Conservation (phyloP, 2,797 vertebrate species). For the Megaceryle alcyon region DNA sequence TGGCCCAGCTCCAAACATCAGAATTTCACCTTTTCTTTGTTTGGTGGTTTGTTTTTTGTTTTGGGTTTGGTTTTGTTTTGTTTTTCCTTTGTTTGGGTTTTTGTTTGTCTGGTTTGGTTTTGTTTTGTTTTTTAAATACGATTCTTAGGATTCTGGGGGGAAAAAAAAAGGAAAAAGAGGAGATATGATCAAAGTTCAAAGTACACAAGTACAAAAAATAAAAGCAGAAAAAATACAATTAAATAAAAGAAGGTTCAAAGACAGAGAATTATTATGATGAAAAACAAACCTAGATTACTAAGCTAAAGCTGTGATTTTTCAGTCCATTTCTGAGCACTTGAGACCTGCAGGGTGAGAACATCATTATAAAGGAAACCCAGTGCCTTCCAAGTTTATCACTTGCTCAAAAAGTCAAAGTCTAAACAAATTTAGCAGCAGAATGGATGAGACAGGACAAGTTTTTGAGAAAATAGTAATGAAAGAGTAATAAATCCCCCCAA, state of each 20-base stretch:
- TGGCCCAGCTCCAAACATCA: background rate
- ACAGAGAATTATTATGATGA: background rate
- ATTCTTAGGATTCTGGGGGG: background rate
- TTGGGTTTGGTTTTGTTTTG: too few relatives aligned
- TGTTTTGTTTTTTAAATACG: background rate
- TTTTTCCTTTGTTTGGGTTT: too few relatives aligned
- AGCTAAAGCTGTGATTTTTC: background rate
- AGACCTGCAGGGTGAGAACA: background rate
- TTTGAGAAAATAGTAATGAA: background rate
- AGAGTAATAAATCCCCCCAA: background rate
- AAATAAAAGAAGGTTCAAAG: background rate
- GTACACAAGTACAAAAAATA: background rate
- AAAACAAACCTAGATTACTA: background rate
- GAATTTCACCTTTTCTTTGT: background rate
- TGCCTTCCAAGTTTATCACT: background rate
- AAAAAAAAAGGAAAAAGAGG: too few relatives aligned
- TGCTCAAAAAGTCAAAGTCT: background rate
- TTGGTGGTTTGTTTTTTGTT: too few relatives aligned
- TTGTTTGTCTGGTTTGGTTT: too few relatives aligned
- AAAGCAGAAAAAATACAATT: background rate
- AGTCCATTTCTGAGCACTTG: background rate
- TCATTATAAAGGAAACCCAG: background rate
- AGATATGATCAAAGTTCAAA: background rate
- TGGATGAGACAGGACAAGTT: background rate
- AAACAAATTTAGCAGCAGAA: background rate